Base-by-base conservation (phyloP, 2,888 invertebrate genomes). In the Dryomyza anilis region DNA sequence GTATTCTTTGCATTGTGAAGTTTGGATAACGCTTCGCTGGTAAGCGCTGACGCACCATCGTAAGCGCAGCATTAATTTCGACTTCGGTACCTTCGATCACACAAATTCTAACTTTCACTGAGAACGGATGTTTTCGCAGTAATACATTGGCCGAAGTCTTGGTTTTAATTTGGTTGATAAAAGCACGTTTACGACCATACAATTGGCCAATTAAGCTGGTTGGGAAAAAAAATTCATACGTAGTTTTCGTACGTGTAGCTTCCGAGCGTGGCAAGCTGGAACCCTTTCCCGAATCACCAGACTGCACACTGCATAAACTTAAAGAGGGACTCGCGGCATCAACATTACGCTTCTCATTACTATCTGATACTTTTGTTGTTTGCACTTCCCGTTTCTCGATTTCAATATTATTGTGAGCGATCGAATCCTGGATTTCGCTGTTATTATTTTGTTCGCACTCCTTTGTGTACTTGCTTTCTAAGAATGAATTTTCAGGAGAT, bases 1-100 rank as follows among this genome's bases (percentile, higher is more conserved):
- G 80, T 63, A 83, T 79, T 68, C 80, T 78, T 68, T 83, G 78
- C 80, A 95, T 86, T 59, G 93, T 91, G 67, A 97, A 86, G 71
- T 90, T 88, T 0, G 95, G 92, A 84, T 90, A 95, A 73, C 89
- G 88, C 75, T 91, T 90, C 72, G 87, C 84, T 6, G 96, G 96
- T 80, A 97, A 93, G 81, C 91, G 91, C 71, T 91, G 89, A 74
- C 93, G 88, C 72, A 98, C 94, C 86, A 95, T 87, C 73, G 88
- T 88, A 81, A 96, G 84, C 36, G 96, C 96, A 70, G 88, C 87
- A 72, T 91, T 90, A 71, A 97, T 92, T 79, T 93, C 92, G 72
- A 84, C 86, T 73, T 91, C 89, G 53, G 89, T 87, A 73, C 94
- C 93, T 86, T 93, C 91, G 74, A 96, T 87, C 72, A 89, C 88